Evolutionary conservation across 2,113 vertebrate species (phyloP).

Genomic region (Tiliqua scincoides): DNA sequence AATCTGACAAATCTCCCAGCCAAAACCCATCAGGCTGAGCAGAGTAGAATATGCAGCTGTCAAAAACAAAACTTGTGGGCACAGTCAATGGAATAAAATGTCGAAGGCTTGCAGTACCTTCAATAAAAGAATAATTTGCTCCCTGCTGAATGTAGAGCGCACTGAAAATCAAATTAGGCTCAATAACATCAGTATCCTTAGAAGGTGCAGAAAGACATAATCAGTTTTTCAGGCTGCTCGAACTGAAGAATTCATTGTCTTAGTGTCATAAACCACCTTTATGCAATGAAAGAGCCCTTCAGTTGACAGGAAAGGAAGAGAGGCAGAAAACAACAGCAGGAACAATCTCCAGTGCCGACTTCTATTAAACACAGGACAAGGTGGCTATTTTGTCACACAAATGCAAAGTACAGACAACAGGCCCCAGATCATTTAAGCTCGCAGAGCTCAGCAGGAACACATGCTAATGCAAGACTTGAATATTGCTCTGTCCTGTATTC

Average conservation of each 20-base stretch:
- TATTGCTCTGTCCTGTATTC: neutral
- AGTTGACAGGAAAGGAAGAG: conserved; percentile 28
- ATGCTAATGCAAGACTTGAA: neutral
- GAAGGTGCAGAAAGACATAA: conserved; percentile 35
- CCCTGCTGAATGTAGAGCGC: neutral
- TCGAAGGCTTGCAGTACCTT: conserved; percentile 24
- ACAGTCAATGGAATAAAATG: conserved; percentile 16
- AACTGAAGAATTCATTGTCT: conserved; percentile 55
- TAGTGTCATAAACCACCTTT: conserved; percentile 34
- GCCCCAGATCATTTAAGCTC: neutral
- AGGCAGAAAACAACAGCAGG: neutral
- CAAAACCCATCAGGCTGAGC: conserved; percentile 16
- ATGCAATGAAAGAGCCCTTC: conserved; percentile 38
- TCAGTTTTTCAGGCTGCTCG: conserved; percentile 30
- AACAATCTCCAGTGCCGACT: conserved; percentile 4
- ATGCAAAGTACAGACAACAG: neutral
- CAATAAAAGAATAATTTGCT: conserved; percentile 33
- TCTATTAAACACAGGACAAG: conserved; percentile 13
- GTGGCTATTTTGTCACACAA: conserved; percentile 12
- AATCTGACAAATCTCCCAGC: conserved; percentile 10
- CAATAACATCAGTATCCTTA: conserved; percentile 34
- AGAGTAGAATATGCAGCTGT: conserved; percentile 31
- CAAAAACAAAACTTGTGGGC: conserved; percentile 42
- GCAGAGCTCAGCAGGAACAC: neutral
- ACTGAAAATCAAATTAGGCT: conserved; percentile 53